phyloP scores from a whole-genome alignment of 1,140 invertebrate species.

The Prorops nasuta region DNA sequence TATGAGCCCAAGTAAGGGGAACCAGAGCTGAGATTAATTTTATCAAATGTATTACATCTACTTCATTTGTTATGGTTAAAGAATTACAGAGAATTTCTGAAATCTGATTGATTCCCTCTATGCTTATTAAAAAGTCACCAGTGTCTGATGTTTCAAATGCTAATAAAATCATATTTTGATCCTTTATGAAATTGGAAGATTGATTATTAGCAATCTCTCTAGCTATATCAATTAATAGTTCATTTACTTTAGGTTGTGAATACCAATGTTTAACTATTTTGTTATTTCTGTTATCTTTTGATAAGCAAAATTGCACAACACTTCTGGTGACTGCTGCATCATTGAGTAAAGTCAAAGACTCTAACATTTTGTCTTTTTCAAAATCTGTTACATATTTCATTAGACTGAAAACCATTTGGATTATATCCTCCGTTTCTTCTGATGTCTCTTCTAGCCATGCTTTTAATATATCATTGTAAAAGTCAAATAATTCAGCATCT shows the following conservation, averaged over 20 bases:
- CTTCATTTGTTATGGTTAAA: slow-evolving; percentile 18
- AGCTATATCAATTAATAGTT: slow-evolving; percentile 22
- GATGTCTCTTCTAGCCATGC: slow-evolving; percentile 51
- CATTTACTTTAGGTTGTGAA: slow-evolving; percentile 17
- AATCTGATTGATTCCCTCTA: slow-evolving; percentile 54
- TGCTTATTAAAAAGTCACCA: slow-evolving; percentile 54
- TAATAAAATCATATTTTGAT: slow-evolving; percentile 32
- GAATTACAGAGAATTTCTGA: slow-evolving; percentile 43
- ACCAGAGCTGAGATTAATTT: slow-evolving; percentile 31
- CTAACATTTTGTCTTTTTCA: slow-evolving; percentile 56
- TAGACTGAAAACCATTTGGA: slow-evolving; percentile 63
- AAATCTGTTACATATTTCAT: slow-evolving; percentile 53
- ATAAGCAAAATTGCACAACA: slow-evolving; percentile 35
- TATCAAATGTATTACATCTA: slow-evolving; percentile 17
- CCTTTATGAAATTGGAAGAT: slow-evolving; percentile 12
- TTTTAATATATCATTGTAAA: slow-evolving; percentile 56
- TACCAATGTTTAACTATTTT: slow-evolving; percentile 56
- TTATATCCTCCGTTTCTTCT: slow-evolving; percentile 49
- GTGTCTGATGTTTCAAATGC: slow-evolving; percentile 32
- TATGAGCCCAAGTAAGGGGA: slow-evolving; percentile 30
- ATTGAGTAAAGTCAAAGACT: slow-evolving; percentile 46
- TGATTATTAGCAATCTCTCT: slow-evolving; percentile 17
- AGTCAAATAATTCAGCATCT: slow-evolving; percentile 42
- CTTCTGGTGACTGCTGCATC: slow-evolving; percentile 28
- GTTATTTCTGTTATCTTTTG: slow-evolving; percentile 52